Percentiles rank a stretch among this genome's conserved stretches.
Evolutionary conservation across 1,140 invertebrate genomes (phyloP).

Genomic region (Eulimnadia texana): DNA sequence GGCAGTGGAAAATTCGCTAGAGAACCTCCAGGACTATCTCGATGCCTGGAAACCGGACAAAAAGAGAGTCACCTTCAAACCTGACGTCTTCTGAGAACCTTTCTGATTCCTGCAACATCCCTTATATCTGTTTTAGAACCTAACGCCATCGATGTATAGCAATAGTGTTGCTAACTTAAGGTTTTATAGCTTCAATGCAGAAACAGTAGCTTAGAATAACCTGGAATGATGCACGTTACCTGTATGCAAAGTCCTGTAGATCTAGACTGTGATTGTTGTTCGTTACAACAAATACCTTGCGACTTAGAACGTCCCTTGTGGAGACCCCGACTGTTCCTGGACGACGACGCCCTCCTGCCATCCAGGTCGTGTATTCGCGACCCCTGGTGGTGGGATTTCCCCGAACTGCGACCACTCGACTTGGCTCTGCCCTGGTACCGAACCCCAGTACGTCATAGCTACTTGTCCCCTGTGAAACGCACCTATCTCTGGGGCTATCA

Average conservation of each 20-base stretch:
- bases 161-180: too few species aligned
- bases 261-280: too few species aligned
- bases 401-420: constrained; percentile 16
- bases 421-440: background rate
- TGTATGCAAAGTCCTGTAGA: too few species aligned
- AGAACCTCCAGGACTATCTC: background rate
- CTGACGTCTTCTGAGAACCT: background rate
- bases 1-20: background rate
- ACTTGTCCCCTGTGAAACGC: constrained; percentile 16
- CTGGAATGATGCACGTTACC: too few species aligned
- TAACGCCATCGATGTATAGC: too few species aligned
- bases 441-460: constrained; percentile 6
- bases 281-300: constrained; percentile 7
- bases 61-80: background rate
- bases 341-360: constrained; percentile 7
- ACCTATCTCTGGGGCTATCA: constrained; percentile 17
- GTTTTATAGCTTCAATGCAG: too few species aligned
- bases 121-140: too few species aligned
- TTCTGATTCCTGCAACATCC: background rate
- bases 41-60: background rate
- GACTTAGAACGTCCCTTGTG: constrained; percentile 15
- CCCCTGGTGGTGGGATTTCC: constrained; percentile 17
- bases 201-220: too few species aligned
- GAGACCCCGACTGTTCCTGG: constrained; percentile 15
- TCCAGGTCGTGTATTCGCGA: constrained; percentile 11